Evolutionary conservation across 2,797 vertebrate genomes (phyloP), one percentile per base, ranked within the genome.

Genomic region (Periparus ater): DNA sequence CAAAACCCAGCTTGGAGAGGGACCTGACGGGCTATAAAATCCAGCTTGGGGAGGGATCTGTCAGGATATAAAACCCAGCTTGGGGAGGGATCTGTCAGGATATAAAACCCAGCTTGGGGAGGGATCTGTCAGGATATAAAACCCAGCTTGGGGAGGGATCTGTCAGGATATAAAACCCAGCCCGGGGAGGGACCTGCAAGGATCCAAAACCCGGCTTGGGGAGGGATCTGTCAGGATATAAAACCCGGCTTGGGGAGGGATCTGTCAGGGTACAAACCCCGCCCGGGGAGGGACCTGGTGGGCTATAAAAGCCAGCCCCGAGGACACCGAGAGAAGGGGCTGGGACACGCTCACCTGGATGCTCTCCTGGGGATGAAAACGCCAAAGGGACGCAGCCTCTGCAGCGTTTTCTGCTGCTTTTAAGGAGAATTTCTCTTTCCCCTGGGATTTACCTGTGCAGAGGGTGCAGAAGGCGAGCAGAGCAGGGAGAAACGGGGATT

Each of bases 291-390:
- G 93, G 78, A 91, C 81, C 90, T 78, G 81, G 42, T 57, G 5
- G 55, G 54, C 12, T 87, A 96, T 93, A 97, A 95, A 96, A 73
- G 58, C 67, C 94, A 18, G 51, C 63, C 9, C 67, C 19, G 3
- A 53, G 3, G 53, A 6, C 7, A 20, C 27, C 3, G 3, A 55
- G 75, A 13, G 8, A 19, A 38, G 2, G 19, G 7, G 73, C 58
- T 8, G 67, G 58, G 67, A n/a, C 53, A 4, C 13, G 0, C 75
- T 82, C 44, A 4, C 61, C 83, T 12, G 47, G 0, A 40, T 38
- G 10, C 75, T 58, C 0, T 1, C 13, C 34, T 8, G 1, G 62
- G 61, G 29, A 48, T 8, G 53, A 34, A 61, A 67, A 50, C 22
- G n/a, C 63, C 84, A 2, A 34, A 27, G 47, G 15, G 58, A 18